These are phyloP conservation scores for Xanthostigma xanthostigma DNA, from an alignment of 2,888 invertebrate genomes.

Conservation along the genomic window DNA sequence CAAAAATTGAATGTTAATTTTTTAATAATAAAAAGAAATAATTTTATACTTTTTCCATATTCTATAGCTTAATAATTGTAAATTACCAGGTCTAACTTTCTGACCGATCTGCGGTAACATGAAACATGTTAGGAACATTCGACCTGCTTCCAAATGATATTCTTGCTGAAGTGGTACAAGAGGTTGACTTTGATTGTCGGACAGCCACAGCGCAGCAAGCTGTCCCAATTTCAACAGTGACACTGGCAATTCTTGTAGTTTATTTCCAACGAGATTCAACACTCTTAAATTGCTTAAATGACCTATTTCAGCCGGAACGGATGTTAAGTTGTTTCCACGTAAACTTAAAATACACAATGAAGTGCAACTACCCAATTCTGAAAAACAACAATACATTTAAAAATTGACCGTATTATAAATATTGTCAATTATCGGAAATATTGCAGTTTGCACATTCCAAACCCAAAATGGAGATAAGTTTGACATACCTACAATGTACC, in stretches of 20 bases:
- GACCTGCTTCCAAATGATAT: constrained; percentile 60
- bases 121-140: constrained; percentile 78
- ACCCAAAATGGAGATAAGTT: no score
- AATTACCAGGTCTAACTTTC: no score
- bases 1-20: no score
- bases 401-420: background rate
- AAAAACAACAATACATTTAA: constrained; percentile 11
- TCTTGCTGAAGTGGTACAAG: constrained; percentile 82
- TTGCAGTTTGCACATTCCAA: no score
- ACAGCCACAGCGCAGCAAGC: constrained; percentile 80
- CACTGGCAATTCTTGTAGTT: constrained; percentile 68
- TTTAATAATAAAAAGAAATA: no score
- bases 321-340: constrained; percentile 65
- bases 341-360: constrained; percentile 71
- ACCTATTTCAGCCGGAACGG: constrained; percentile 80
- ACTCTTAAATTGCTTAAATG: constrained; percentile 72
- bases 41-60: no score
- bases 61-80: no score
- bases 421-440: no score
- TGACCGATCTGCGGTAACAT: constrained; percentile 69
- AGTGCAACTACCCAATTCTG: constrained; percentile 76
- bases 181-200: constrained; percentile 88
- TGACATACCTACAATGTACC: no score
- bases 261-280: constrained; percentile 77
- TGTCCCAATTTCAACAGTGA: constrained; percentile 72